Conservation (phyloP, 2,888 invertebrate genomes). For the Brachypalpus laphriformis region DNA sequence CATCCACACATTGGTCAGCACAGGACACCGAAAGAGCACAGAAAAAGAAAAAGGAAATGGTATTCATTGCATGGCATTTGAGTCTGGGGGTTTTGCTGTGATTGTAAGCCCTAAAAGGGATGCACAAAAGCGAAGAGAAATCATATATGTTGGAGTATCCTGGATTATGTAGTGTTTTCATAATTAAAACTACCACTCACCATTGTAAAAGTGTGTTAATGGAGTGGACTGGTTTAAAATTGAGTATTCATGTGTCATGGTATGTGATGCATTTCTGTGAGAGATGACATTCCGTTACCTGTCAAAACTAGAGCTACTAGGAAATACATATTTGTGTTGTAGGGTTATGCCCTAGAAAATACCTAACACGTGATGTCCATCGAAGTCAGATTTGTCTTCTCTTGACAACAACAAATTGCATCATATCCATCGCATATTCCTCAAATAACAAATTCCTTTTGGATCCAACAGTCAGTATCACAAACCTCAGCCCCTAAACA, state of each 20-base stretch:
- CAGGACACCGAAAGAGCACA: neutral
- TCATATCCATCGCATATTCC: neutral
- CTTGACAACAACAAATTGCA: constrained; percentile 19
- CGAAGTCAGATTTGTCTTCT: no score
- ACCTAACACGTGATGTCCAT: no score
- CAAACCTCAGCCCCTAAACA: neutral
- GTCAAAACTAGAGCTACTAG: neutral
- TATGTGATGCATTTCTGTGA: no score
- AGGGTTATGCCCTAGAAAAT: no score
- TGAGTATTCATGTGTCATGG: neutral
- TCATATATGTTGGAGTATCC: neutral
- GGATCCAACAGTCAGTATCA: neutral
- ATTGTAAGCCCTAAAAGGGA: neutral
- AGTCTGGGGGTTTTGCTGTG: neutral
- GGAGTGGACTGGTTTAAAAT: neutral
- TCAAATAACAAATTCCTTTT: constrained; percentile 26
- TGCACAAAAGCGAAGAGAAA: neutral
- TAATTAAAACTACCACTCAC: constrained; percentile 18
- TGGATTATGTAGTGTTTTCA: neutral
- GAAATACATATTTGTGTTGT: no score
- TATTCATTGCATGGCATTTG: neutral
- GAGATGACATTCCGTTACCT: neutral
- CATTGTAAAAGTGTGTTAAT: no score
- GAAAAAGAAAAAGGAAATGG: neutral
- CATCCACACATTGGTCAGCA: constrained; percentile 25